phyloP scores from a whole-genome alignment of 2,888 invertebrate genomes.

The Orthonychiurus folsomi region DNA sequence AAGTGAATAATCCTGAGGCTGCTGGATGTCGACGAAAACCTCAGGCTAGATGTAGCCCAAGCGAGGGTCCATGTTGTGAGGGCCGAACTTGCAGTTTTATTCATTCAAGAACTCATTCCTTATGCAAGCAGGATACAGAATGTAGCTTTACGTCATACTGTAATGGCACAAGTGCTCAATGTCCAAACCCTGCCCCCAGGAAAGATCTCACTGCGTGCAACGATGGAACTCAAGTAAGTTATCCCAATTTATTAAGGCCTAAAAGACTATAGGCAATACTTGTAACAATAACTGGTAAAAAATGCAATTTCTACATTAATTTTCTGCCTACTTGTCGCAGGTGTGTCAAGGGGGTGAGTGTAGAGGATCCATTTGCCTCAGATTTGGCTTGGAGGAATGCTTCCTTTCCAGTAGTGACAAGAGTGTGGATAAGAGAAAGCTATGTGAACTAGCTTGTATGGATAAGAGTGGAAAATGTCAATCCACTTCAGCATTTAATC shows the following conservation, averaged over 20 bases:
- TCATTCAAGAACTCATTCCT: slow-evolving; percentile 52
- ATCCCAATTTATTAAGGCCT: slow-evolving; percentile 8
- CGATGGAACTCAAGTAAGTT: slow-evolving; percentile 64
- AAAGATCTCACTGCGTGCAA: slow-evolving; percentile 84
- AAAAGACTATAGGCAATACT: no score
- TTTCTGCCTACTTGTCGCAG: no score
- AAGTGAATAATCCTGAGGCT: slow-evolving; percentile 59
- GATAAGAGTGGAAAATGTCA: slow-evolving; percentile 62
- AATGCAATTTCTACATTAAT: background rate
- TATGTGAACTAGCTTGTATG: slow-evolving; percentile 97
- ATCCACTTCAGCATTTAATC: slow-evolving; percentile 74
- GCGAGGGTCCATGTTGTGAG: slow-evolving; percentile 94
- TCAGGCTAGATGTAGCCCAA: slow-evolving; percentile 82
- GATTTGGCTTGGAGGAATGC: slow-evolving; percentile 90
- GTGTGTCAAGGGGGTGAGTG: slow-evolving; percentile 85
- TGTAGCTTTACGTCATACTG: slow-evolving; percentile 84
- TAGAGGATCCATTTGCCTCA: slow-evolving; percentile 86
- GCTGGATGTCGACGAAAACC: slow-evolving; percentile 70
- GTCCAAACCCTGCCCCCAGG: slow-evolving; percentile 72
- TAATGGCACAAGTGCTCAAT: slow-evolving; percentile 73
- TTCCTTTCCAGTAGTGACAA: slow-evolving; percentile 75
- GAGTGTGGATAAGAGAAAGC: slow-evolving; percentile 68
- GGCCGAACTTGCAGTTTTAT: slow-evolving; percentile 69
- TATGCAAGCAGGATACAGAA: slow-evolving; percentile 76
- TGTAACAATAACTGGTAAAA: slow-evolving; percentile 9